Evolutionary conservation across 1,140 invertebrate species (phyloP).

Genomic region (Dreissena rostriformis): DNA sequence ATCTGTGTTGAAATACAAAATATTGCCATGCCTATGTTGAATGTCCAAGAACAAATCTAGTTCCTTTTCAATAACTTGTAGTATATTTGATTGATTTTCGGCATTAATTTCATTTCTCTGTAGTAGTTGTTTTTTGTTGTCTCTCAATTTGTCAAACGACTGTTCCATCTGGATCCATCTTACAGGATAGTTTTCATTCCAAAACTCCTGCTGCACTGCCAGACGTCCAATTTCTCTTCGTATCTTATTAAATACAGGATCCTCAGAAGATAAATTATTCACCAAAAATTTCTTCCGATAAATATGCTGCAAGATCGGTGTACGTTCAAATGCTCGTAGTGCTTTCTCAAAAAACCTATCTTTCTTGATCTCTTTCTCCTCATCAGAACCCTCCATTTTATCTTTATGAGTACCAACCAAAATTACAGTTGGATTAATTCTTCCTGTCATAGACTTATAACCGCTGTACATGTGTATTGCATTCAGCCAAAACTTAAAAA

Average conservation of each 20-base stretch:
- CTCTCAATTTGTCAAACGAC: neutral
- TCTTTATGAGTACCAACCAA: conserved; percentile 39
- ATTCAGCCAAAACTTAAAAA: conserved; percentile 1
- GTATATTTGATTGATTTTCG: neutral
- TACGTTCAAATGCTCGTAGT: conserved; percentile 13
- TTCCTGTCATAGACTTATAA: too few species aligned
- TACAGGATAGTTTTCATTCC: conserved; percentile 18
- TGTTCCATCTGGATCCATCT: conserved; percentile 41
- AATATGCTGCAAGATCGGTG: conserved; percentile 7
- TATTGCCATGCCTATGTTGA: conserved; percentile 29
- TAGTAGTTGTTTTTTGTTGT: conserved; percentile 14
- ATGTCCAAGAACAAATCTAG: conserved; percentile 2
- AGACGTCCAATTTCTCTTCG: conserved; percentile 2
- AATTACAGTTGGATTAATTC: conserved; percentile 10
- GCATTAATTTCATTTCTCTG: conserved; percentile 1
- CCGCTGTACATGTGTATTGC: neutral
- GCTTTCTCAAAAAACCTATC: conserved; percentile 28
- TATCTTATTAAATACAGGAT: neutral
- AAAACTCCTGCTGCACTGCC: conserved; percentile 7
- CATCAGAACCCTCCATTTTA: conserved; percentile 9
- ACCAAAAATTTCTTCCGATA: conserved; percentile 20
- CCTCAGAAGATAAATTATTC: conserved; percentile 11
- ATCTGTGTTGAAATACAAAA: conserved; percentile 26
- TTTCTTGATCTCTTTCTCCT: conserved; percentile 40
- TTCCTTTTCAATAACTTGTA: conserved; percentile 4